These are phyloP conservation scores for Chrysolina haemoptera DNA, from an alignment of 2,888 invertebrate genomes.

Conservation along the genomic window DNA sequence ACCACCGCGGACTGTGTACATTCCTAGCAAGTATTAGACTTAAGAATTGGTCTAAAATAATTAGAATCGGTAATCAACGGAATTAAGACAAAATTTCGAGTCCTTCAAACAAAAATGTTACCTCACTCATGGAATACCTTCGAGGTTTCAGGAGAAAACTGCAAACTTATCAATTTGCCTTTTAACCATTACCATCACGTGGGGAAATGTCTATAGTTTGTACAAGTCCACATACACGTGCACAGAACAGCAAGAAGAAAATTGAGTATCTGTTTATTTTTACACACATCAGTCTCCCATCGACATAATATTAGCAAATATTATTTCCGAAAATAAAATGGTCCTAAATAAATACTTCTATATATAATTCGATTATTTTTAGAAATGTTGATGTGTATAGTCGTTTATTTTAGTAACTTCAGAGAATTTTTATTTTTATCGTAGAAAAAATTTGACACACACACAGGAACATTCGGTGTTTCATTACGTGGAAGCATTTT, in stretches of 20 bases:
- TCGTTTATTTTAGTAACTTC: slow-evolving; percentile 29
- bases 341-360: slow-evolving; percentile 51
- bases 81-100: too few species aligned
- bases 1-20: too few species aligned
- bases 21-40: too few species aligned
- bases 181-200: too few species aligned
- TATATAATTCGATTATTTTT: slow-evolving; percentile 57
- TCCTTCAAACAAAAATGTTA: too few species aligned
- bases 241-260: neutral
- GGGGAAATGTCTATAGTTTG: too few species aligned
- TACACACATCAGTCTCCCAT: slow-evolving; percentile 37
- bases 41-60: too few species aligned
- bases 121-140: too few species aligned
- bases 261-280: neutral
- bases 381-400: slow-evolving; percentile 53
- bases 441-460: slow-evolving; percentile 23
- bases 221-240: too few species aligned
- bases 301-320: slow-evolving; percentile 45
- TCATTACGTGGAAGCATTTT: slow-evolving; percentile 19
- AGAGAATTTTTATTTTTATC: slow-evolving; percentile 32
- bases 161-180: too few species aligned
- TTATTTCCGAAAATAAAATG: slow-evolving; percentile 50
- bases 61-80: too few species aligned
- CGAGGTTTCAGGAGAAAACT: too few species aligned
- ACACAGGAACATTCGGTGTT: slow-evolving; percentile 22